Conservation (phyloP, 2,888 invertebrate species). For the Drosophila subquinaria region DNA sequence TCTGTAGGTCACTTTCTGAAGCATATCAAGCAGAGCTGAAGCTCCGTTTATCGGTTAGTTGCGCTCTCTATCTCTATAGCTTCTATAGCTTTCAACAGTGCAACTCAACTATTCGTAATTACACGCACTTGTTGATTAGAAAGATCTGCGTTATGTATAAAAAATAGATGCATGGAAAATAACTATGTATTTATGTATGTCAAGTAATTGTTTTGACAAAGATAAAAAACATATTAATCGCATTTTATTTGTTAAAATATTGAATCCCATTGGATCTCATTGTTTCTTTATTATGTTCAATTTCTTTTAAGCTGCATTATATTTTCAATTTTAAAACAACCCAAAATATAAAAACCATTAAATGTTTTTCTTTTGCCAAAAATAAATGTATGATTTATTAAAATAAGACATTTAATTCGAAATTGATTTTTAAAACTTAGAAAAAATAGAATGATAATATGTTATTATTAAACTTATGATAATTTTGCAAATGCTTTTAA, state of each 20-base stretch:
- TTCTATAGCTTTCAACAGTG: constrained; percentile 7
- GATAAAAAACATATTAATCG: not conserved
- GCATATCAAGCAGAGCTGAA: constrained; percentile 16
- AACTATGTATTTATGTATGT: not conserved
- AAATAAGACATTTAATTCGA: too few species aligned
- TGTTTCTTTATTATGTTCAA: too few species aligned
- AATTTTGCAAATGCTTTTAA: too few species aligned
- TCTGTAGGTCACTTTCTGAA: constrained; percentile 39
- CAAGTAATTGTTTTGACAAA: not conserved
- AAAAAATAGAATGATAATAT: too few species aligned
- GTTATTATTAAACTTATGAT: too few species aligned
- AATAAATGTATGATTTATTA: too few species aligned
- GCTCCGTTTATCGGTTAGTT: constrained; percentile 19
- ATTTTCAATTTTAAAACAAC: too few species aligned
- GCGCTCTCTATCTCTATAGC: constrained; percentile 8
- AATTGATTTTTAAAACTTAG: too few species aligned
- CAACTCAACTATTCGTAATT: constrained; percentile 7
- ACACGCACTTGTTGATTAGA: constrained; percentile 41
- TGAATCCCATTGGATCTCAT: not conserved
- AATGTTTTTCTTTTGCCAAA: too few species aligned
- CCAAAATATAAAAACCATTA: too few species aligned
- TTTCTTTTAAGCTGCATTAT: too few species aligned
- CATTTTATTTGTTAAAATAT: not conserved
- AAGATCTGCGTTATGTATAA: not conserved
- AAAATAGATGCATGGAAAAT: not conserved